Percentiles rank a stretch among this genome's conserved stretches.
Evolutionary conservation across 2,797 vertebrate species (phyloP).

Genomic region (Semotilus atromaculatus): DNA sequence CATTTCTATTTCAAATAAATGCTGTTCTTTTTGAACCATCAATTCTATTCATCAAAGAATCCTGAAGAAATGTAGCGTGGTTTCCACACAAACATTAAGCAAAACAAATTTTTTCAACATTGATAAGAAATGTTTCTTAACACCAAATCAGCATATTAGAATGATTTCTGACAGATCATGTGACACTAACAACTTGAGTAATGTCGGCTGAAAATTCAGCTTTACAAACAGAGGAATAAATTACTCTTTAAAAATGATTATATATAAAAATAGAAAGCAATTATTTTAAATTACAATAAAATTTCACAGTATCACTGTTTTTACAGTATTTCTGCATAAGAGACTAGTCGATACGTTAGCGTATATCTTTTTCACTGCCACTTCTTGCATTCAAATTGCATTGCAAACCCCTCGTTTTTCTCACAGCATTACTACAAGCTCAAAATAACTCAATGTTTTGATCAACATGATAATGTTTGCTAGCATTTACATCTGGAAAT

Average conservation of each 20-base stretch:
- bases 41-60: neutral
- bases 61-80: neutral
- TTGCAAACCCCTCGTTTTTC: neutral
- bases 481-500: neutral
- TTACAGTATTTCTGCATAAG: neutral
- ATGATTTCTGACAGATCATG: neutral
- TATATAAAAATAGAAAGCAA: neutral
- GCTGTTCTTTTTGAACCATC: neutral
- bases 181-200: neutral
- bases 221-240: neutral
- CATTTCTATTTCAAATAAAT: neutral
- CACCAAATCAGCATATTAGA: neutral
- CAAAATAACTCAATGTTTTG: neutral
- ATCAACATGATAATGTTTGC: neutral
- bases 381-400: no score
- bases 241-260: neutral
- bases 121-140: neutral
- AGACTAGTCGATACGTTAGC: neutral
- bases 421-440: neutral
- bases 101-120: neutral
- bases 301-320: neutral
- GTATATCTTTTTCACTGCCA: neutral
- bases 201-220: neutral
- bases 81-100: no score
- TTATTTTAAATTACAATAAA: neutral